A percentile compares a stretch with the other conserved stretches of the same genome.
These are phyloP conservation scores for Nematopogon swammerdamellus DNA, from an alignment of 2,888 invertebrate genomes.

Conservation along the genomic window DNA sequence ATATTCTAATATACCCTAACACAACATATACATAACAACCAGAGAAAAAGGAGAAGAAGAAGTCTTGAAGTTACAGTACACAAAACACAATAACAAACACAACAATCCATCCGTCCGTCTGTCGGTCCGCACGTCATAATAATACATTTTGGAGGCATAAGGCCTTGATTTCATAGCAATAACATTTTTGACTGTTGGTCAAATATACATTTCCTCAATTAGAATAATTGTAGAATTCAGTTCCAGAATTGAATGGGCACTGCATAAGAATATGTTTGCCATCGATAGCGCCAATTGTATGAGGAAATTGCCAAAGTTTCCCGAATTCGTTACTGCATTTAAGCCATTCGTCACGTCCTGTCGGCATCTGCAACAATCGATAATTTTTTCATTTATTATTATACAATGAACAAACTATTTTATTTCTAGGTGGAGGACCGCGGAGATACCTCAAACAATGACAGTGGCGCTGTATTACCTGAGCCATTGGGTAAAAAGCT, in stretches of 20 bases:
- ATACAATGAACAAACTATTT: constrained; percentile 3
- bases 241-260: constrained; percentile 16
- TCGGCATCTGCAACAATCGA: constrained; percentile 13
- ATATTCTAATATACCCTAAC: too few species aligned
- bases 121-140: too few species aligned
- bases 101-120: too few species aligned
- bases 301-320: constrained; percentile 17
- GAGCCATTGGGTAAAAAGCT: not conserved
- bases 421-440: constrained; percentile 3
- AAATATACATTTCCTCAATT: too few species aligned
- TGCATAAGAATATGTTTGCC: constrained; percentile 20
- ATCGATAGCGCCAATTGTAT: constrained; percentile 17
- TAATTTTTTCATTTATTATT: constrained; percentile 2
- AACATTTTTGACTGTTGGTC: too few species aligned
- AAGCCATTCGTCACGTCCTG: constrained; percentile 13
- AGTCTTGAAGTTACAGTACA: too few species aligned
- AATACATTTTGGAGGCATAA: too few species aligned
- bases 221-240: constrained; percentile 19
- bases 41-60: too few species aligned
- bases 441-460: not conserved
- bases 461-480: not conserved
- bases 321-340: constrained; percentile 11
- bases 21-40: too few species aligned
- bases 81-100: too few species aligned
- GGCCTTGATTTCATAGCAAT: too few species aligned